Conservation (phyloP, 2,888 invertebrate species). For the Amphimallon solstitiale region DNA sequence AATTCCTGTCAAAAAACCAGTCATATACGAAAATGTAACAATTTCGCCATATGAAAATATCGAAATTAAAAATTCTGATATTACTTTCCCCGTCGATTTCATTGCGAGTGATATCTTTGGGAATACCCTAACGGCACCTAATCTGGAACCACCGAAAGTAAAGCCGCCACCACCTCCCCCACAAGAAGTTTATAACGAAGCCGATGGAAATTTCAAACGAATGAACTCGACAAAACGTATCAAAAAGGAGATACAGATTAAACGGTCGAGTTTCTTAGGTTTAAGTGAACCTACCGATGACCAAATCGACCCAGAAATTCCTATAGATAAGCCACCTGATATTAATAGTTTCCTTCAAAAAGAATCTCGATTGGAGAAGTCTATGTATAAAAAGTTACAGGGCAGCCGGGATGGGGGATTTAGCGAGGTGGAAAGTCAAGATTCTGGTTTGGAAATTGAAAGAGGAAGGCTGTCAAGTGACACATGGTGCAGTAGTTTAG, state of each 20-base stretch:
- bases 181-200: slow-evolving; percentile 61
- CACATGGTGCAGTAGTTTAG: slow-evolving; percentile 66
- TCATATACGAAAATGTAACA: slow-evolving; percentile 64
- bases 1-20: slow-evolving; percentile 55
- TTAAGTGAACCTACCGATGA: slow-evolving; percentile 79
- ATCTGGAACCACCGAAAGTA: slow-evolving; percentile 63
- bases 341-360: slow-evolving; percentile 83
- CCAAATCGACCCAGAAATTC: slow-evolving; percentile 74
- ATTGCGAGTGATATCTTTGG: slow-evolving; percentile 61
- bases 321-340: slow-evolving; percentile 79
- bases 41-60: slow-evolving; percentile 56
- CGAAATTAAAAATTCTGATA: slow-evolving; percentile 53
- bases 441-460: slow-evolving; percentile 82
- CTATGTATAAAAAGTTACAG: slow-evolving; percentile 73
- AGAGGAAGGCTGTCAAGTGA: slow-evolving; percentile 66
- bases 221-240: slow-evolving; percentile 86
- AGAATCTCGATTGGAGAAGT: slow-evolving; percentile 80
- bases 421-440: slow-evolving; percentile 71
- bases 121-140: slow-evolving; percentile 54
- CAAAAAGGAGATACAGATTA: slow-evolving; percentile 85
- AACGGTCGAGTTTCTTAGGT: slow-evolving; percentile 86
- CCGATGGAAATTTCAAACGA: slow-evolving; percentile 67
- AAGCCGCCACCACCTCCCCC: slow-evolving; percentile 78
- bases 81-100: slow-evolving; percentile 55
- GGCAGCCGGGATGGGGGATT: slow-evolving; percentile 54